phyloP scores from a whole-genome alignment of 2,113 vertebrate species.

The Gasterosteus nipponicus region DNA sequence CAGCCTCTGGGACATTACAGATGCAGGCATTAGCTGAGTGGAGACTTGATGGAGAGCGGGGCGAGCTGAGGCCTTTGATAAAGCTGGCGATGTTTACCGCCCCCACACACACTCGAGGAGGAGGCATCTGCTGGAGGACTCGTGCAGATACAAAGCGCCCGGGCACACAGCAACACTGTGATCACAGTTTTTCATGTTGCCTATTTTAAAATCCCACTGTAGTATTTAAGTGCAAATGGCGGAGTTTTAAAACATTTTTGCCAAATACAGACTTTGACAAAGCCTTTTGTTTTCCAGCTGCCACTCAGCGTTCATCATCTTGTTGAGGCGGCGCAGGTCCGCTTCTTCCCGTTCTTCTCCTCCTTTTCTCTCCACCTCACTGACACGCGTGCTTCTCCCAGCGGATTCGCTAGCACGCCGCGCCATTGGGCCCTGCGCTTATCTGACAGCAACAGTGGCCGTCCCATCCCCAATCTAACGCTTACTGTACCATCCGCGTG shows the following conservation, averaged over 20 bases:
- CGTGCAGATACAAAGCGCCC: constrained; percentile 16
- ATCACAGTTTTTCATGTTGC: constrained; percentile 20
- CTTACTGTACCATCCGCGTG: constrained; percentile 67
- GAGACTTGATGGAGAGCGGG: constrained; percentile 68
- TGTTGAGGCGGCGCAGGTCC: background rate
- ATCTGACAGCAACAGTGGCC: constrained; percentile 73
- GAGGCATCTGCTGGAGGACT: constrained; percentile 57
- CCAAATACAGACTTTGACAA: constrained; percentile 7
- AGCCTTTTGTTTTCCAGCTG: constrained; percentile 7
- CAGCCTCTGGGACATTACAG: constrained; percentile 73
- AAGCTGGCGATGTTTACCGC: constrained; percentile 66
- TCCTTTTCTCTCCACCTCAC: constrained; percentile 36
- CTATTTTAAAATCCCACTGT: background rate
- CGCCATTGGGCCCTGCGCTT: constrained; percentile 57
- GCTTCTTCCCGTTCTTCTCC: constrained; percentile 26
- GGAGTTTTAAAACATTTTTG: constrained; percentile 9
- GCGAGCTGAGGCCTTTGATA: constrained; percentile 77
- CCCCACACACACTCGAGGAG: constrained; percentile 50
- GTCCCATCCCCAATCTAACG: constrained; percentile 68
- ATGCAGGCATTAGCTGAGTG: constrained; percentile 74
- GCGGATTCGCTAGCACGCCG: constrained; percentile 51
- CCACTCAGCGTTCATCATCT: constrained; percentile 17
- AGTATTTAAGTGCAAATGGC: background rate
- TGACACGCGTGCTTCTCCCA: constrained; percentile 66
- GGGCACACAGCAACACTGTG: background rate